Conservation (phyloP, 2,888 invertebrate species). For the Folsomia manolachei region DNA sequence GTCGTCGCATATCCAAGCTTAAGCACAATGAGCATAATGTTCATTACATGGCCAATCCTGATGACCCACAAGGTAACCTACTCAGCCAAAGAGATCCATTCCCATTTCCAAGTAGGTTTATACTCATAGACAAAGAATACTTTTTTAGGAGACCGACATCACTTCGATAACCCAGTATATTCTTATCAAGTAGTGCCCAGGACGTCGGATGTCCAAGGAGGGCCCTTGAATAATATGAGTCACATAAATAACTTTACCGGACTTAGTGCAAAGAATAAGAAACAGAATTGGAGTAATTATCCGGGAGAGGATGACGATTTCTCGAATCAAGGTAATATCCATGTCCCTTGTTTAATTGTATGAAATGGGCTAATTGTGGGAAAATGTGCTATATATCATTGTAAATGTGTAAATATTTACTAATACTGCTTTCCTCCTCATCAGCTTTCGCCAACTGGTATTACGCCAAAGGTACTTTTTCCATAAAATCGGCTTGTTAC, state of each 20-base stretch:
- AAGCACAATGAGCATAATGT: conserved; percentile 85
- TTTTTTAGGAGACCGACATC: conserved; percentile 67
- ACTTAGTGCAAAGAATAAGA: conserved; percentile 61
- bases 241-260: conserved; percentile 42
- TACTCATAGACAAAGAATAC: background rate
- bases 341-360: background rate
- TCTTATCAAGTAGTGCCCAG: conserved; percentile 62
- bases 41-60: conserved; percentile 79
- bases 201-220: conserved; percentile 54
- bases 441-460: conserved; percentile 31
- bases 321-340: conserved; percentile 50
- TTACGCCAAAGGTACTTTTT: conserved; percentile 39
- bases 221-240: conserved; percentile 55
- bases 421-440: background rate
- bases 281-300: conserved; percentile 60
- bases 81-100: conserved; percentile 6
- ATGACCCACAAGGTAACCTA: conserved; percentile 60
- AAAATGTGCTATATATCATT: background rate
- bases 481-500: too few species aligned
- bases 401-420: background rate
- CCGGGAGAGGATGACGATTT: conserved; percentile 57
- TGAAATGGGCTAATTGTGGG: background rate
- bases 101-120: conserved; percentile 27
- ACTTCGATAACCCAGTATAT: conserved; percentile 91
- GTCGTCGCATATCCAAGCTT: conserved; percentile 73